Conservation (phyloP, 2,797 vertebrate species). For the Labroides dimidiatus region DNA sequence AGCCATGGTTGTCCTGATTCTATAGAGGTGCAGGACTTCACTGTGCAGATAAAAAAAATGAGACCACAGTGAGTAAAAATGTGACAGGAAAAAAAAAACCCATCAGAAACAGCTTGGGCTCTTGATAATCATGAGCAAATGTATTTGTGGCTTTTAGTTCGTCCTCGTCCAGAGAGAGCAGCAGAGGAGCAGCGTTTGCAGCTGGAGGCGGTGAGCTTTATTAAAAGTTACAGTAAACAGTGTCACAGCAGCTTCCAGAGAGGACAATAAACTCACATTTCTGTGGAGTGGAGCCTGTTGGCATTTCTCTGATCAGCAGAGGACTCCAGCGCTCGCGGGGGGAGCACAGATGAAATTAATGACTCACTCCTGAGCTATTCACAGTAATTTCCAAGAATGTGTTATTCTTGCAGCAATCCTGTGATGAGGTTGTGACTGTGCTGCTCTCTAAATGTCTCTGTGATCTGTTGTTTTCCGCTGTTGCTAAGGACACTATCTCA, state of each 20-base stretch:
- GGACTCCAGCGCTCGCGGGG: constrained; percentile 34
- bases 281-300: constrained; percentile 39
- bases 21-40: no score
- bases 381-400: constrained; percentile 71
- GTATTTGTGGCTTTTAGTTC: no score
- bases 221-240: constrained; percentile 41
- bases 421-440: constrained; percentile 63
- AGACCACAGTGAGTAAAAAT: no score
- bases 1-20: no score
- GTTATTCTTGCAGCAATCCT: constrained; percentile 70
- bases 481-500: constrained; percentile 77
- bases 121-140: no score
- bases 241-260: constrained; percentile 21
- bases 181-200: neutral
- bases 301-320: constrained; percentile 55
- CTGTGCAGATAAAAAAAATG: no score
- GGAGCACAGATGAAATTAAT: constrained; percentile 50
- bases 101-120: no score
- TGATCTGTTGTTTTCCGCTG: constrained; percentile 68
- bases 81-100: no score
- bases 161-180: neutral
- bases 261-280: constrained; percentile 3
- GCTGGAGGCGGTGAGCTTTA: neutral
- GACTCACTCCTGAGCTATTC: constrained; percentile 67
- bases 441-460: constrained; percentile 56